Base-by-base conservation (phyloP, 2,113 vertebrate genomes). In the Epinephelus lanceolatus region DNA sequence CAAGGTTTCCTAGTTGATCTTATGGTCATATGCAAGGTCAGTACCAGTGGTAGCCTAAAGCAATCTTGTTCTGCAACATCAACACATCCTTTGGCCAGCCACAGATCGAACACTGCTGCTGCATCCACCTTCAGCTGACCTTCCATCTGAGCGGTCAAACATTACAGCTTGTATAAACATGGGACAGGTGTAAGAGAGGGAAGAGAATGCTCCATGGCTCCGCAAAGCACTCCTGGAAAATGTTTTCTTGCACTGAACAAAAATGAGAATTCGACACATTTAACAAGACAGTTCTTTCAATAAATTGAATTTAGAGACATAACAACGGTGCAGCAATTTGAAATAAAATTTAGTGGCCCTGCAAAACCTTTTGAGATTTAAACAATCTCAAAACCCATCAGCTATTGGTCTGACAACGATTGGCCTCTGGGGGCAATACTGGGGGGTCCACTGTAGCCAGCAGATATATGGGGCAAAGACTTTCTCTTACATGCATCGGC, bases 91-190 rank as follows among this genome's bases (percentile, higher is more conserved):
- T 74, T 77, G 85, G 85, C 71, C 37, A 25, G 87, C 73, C 78
- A 47, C 70, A 73, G 85, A 90, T 92, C 74, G 90, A 94, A 92
- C 79, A 71, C 79, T 1, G 27, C 78, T 57, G 78, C 84, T 57
- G 78, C 84, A 82, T 84, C 85, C 87, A 91, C 88, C 89, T 92
- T 87, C 83, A 65, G 37, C 52, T 69, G 90, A 92, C 90, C 90
- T 93, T 92, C 85, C 75, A 23, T 73, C 71, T n/a, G 17, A 61
- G 65, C 40, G 59, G 75, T 88, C 85, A 92, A 79, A 87, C 72
- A 76, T 80, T 80, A 78, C 84, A 86, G 80, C 81, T 76, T 85
- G 76, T 84, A 55, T 63, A 80, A 86, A 86, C 78, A 81, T 42
- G 71, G 52, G 57, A 67, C 85, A 81, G 55, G 47, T 70, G 72